Evolutionary conservation across 2,797 vertebrate genomes (phyloP), one percentile per base, ranked within the genome.

Genomic region (Peromyscus eremicus): DNA sequence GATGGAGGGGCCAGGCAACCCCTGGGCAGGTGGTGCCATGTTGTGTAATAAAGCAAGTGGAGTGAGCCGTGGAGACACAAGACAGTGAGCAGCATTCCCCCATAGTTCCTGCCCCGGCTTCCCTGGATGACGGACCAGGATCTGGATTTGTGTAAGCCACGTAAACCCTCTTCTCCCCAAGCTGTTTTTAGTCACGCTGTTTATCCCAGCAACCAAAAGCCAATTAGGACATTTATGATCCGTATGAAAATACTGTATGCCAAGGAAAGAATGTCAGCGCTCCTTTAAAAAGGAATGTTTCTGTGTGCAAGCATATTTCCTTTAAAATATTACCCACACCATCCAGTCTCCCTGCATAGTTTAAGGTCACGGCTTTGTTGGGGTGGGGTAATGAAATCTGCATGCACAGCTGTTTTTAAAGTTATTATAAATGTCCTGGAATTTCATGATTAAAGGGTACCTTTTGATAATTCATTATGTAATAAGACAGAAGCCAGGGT

Each of bases 401-500:
- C 66, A 62, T 21, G 40, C 49, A 25, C 21, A 93, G 82, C 46
- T 79, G 46, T 62, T 77, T 92, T 66, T 10, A 23, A 60, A 87
- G 17, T 46, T 80, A 89, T 83, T 89, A 60, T 57, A 83, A 88
- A 91, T 46, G 10, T 57, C 8, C 43, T 70, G n/a, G 75, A 89
- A 92, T 64, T 40, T 3, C 27, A 79, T 49, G n/a, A 64, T 86
- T 79, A 62, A 80, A 92, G 52, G 23, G 73, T 81, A 52, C 10
- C 55, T 91, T 92, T 80, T 70, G 29, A 92, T 43, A 70, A 91
- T 46, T 77, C 55, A 85, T 91, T 81, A 94, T 89, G 43, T 85
- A 93, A 85, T 27, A 85, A 76, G 75, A 66, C 88, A 66, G 60
- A 95, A 91, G 32, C 49, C 68, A 77, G 73, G 34, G 34, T 73